These are phyloP conservation scores for Rissa tridactyla DNA, from an alignment of 2,113 vertebrate genomes.

Conservation along the genomic window DNA sequence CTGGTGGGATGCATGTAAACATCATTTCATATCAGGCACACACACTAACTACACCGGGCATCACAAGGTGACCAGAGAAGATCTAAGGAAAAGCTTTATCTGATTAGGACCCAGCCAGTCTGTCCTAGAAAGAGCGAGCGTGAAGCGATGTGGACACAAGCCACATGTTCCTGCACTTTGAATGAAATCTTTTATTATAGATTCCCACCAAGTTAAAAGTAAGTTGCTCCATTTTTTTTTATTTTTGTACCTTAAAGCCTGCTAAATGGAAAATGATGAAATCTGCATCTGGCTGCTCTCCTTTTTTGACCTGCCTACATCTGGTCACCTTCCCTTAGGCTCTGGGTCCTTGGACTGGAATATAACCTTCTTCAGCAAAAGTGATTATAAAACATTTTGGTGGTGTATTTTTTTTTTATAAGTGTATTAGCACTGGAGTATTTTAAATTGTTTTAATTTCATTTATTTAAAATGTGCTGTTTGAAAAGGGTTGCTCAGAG, in stretches of 20 bases:
- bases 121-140: neutral
- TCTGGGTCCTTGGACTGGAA: neutral
- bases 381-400: neutral
- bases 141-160: fast-evolving
- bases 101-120: neutral
- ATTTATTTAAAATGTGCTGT: neutral
- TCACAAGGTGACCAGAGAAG: neutral
- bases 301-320: neutral
- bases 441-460: neutral
- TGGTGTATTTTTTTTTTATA: neutral
- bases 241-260: neutral
- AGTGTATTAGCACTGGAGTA: neutral
- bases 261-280: neutral
- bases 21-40: neutral
- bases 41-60: neutral
- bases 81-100: neutral
- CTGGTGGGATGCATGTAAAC: neutral
- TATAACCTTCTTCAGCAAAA: neutral
- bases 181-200: neutral
- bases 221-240: neutral
- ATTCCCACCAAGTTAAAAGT: neutral
- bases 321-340: neutral
- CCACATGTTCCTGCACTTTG: neutral
- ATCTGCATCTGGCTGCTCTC: neutral
- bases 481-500: neutral